A percentile compares a stretch with the other conserved stretches of the same genome.
Evolutionary conservation across 2,797 vertebrate genomes (phyloP).

Genomic region (Merluccius polli): DNA sequence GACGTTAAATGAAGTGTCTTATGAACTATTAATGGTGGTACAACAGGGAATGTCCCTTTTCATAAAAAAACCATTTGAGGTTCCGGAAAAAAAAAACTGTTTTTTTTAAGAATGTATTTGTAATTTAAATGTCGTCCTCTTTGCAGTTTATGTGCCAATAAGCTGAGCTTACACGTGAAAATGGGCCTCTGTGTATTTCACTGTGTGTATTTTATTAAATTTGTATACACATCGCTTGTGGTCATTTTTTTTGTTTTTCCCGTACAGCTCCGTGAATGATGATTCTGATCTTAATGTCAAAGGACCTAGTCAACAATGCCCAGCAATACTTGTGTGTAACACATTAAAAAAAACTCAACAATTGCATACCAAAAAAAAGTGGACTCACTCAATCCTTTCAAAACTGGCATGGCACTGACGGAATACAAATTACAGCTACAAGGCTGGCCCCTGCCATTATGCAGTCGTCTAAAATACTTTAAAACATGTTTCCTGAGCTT

Average conservation of each 20-base stretch:
- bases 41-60: constrained; percentile 85
- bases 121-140: constrained; percentile 96
- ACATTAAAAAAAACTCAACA: too few relatives aligned
- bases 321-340: too few relatives aligned
- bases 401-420: too few relatives aligned
- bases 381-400: too few relatives aligned
- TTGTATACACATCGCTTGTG: constrained; percentile 97
- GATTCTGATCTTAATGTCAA: too few relatives aligned
- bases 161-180: constrained; percentile 98
- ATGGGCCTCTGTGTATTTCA: constrained; percentile 87
- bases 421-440: too few relatives aligned
- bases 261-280: neutral
- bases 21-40: constrained; percentile 83
- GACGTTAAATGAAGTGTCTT: constrained; percentile 76
- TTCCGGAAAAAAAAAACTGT: constrained; percentile 74
- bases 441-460: too few relatives aligned
- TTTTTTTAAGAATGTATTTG: constrained; percentile 98
- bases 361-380: too few relatives aligned
- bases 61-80: constrained; percentile 85
- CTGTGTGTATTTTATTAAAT: constrained; percentile 99
- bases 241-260: constrained; percentile 88
- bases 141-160: constrained; percentile 97
- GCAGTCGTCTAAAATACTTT: too few relatives aligned
- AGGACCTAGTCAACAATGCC: too few relatives aligned
- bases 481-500: too few relatives aligned